Percentiles rank a stretch among this genome's conserved stretches.
phyloP scores from a whole-genome alignment of 1,140 invertebrate species.

The Cotesia chilonis region DNA sequence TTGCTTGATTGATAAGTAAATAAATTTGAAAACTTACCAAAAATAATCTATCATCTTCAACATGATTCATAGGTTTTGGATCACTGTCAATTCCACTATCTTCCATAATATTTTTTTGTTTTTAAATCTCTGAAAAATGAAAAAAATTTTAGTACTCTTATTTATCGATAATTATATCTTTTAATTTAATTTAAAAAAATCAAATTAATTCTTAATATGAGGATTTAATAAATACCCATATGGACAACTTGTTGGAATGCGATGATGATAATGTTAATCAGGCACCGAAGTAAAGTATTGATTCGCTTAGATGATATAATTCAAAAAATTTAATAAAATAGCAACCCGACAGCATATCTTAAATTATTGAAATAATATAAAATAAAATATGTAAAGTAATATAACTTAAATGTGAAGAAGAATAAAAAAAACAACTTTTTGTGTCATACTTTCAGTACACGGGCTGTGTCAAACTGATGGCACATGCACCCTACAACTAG shows the following conservation, averaged over 20 bases:
- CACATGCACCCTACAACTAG: constrained; percentile 32
- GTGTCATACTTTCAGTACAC: background rate
- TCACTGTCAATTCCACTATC: constrained; percentile 75
- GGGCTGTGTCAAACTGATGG: constrained; percentile 30
- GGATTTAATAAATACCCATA: constrained; percentile 22
- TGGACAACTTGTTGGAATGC: constrained; percentile 41
- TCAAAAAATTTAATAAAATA: background rate
- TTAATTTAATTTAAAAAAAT: background rate
- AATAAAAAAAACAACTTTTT: too few relatives aligned
- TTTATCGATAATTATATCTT: background rate
- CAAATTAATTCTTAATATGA: background rate
- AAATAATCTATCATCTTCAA: constrained; percentile 64
- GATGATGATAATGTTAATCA: constrained; percentile 25
- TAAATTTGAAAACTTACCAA: constrained; percentile 51
- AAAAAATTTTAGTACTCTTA: background rate
- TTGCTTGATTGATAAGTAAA: background rate
- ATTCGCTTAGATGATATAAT: background rate
- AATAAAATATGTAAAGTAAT: constrained; percentile 4
- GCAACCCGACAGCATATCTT: background rate
- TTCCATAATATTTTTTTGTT: constrained; percentile 63
- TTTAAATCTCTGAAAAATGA: constrained; percentile 34
- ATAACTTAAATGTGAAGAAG: background rate
- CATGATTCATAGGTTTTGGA: constrained; percentile 61
- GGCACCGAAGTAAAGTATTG: background rate
- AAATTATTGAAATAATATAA: constrained; percentile 9